phyloP scores from a whole-genome alignment of 2,888 invertebrate species.

The Seladonia tumulorum region DNA sequence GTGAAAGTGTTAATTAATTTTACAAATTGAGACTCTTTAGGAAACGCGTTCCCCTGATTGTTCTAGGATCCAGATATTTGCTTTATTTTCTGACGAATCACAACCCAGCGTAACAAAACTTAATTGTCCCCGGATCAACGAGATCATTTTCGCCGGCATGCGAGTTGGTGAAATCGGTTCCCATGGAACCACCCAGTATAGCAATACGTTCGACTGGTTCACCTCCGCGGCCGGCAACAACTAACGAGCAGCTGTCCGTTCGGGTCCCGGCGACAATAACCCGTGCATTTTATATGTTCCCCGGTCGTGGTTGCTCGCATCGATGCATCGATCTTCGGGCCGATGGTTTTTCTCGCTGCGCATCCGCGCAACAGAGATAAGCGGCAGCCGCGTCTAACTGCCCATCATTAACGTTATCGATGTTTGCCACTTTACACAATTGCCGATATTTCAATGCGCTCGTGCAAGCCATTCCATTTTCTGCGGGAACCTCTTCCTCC shows the following conservation, averaged over 20 bases:
- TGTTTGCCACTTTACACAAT: slow-evolving; percentile 32
- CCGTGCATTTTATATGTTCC: slow-evolving; percentile 77
- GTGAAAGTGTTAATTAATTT: too few species aligned
- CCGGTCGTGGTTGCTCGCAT: slow-evolving; percentile 55
- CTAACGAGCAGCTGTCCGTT: slow-evolving; percentile 79
- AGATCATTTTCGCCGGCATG: background rate
- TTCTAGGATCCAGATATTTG: too few species aligned
- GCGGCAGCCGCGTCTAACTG: slow-evolving; percentile 32
- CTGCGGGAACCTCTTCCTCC: too few species aligned
- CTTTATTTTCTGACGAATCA: too few species aligned
- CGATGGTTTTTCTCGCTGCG: slow-evolving; percentile 27
- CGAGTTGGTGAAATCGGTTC: slow-evolving; percentile 21
- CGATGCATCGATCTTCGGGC: slow-evolving; percentile 58
- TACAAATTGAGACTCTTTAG: background rate
- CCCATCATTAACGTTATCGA: slow-evolving; percentile 56
- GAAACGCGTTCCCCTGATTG: background rate
- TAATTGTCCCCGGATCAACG: too few species aligned
- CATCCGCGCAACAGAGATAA: slow-evolving; percentile 34
- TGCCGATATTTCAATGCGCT: slow-evolving; percentile 26
- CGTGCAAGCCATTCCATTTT: slow-evolving; percentile 4
- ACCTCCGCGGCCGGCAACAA: slow-evolving; percentile 74
- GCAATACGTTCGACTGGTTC: slow-evolving; percentile 71
- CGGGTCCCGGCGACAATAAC: slow-evolving; percentile 78
- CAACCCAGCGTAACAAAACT: too few species aligned
- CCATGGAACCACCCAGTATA: slow-evolving; percentile 51